Conservation (phyloP, 1,140 invertebrate species). For the Lasioglossum albipes region DNA sequence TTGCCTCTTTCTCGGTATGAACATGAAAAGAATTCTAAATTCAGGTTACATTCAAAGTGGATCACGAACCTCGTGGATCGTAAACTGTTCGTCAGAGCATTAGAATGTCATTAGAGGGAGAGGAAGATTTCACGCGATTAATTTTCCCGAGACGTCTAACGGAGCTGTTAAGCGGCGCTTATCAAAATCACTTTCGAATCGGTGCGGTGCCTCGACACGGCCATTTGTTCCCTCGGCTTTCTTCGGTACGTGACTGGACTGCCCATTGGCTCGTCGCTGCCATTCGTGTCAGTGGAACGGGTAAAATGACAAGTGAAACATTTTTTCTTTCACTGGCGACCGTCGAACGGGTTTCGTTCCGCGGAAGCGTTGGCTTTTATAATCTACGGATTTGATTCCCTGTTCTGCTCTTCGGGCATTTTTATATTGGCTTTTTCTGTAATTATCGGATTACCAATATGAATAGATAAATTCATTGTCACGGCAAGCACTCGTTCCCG, state of each 20-base stretch:
- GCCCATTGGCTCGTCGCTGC: background rate
- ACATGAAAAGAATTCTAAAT: too few relatives aligned
- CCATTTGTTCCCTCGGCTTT: conserved; percentile 31
- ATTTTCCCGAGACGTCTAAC: background rate
- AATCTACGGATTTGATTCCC: too few relatives aligned
- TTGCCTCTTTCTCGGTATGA: too few relatives aligned
- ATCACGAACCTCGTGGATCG: too few relatives aligned
- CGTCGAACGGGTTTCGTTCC: background rate
- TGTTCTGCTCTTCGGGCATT: too few relatives aligned
- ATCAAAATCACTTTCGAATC: conserved; percentile 43
- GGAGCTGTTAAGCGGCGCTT: background rate
- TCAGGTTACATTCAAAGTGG: background rate
- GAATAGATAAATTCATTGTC: too few relatives aligned
- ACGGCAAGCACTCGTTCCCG: too few relatives aligned
- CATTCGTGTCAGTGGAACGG: conserved; percentile 36
- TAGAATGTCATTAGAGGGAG: conserved; percentile 1
- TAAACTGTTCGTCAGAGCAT: background rate
- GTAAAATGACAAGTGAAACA: conserved; percentile 40
- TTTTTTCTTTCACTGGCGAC: conserved; percentile 2
- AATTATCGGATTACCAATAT: too few relatives aligned
- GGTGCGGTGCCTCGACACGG: background rate
- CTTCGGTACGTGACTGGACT: conserved; percentile 38
- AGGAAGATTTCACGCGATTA: background rate
- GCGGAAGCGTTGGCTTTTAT: background rate
- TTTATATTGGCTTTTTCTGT: too few relatives aligned